Percentiles rank a stretch among this genome's conserved stretches.
phyloP scores from a whole-genome alignment of 2,797 vertebrate species.

The Buceros bicornis region DNA sequence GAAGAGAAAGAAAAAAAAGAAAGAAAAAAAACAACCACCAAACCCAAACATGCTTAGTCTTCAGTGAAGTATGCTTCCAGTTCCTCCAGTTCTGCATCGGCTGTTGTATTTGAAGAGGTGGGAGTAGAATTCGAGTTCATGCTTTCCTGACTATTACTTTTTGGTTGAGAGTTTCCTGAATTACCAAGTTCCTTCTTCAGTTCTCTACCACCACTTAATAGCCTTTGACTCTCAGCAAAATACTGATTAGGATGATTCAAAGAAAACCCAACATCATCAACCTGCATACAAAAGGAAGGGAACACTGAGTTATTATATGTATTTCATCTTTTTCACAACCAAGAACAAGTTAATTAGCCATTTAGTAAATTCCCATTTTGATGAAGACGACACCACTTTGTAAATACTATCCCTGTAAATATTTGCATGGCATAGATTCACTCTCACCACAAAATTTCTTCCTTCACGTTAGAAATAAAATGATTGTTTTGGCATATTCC shows the following conservation, averaged over 20 bases:
- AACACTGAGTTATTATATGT: background rate
- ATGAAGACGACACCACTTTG: background rate
- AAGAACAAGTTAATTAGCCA: background rate
- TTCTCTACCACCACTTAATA: conserved; percentile 86
- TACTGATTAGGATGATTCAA: conserved; percentile 98
- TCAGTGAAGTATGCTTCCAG: conserved; percentile 88
- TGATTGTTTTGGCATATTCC: background rate
- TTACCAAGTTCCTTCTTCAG: conserved; percentile 82
- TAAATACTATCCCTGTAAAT: background rate
- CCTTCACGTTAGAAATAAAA: background rate
- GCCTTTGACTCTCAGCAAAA: conserved; percentile 92
- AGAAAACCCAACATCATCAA: conserved; percentile 91
- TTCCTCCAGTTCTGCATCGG: conserved; percentile 80
- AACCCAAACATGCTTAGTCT: conserved; percentile 41
- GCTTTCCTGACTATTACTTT: conserved; percentile 71
- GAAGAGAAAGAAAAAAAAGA: background rate
- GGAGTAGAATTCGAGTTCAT: background rate
- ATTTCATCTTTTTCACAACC: background rate
- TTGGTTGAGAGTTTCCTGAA: conserved; percentile 61
- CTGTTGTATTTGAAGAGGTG: conserved; percentile 38
- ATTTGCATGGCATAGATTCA: background rate
- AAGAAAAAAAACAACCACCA: background rate
- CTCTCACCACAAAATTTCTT: background rate
- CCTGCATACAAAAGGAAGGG: conserved; percentile 76
- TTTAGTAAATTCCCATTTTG: background rate